phyloP scores from a whole-genome alignment of 2,797 vertebrate species.

The Geotrypetes seraphini region DNA sequence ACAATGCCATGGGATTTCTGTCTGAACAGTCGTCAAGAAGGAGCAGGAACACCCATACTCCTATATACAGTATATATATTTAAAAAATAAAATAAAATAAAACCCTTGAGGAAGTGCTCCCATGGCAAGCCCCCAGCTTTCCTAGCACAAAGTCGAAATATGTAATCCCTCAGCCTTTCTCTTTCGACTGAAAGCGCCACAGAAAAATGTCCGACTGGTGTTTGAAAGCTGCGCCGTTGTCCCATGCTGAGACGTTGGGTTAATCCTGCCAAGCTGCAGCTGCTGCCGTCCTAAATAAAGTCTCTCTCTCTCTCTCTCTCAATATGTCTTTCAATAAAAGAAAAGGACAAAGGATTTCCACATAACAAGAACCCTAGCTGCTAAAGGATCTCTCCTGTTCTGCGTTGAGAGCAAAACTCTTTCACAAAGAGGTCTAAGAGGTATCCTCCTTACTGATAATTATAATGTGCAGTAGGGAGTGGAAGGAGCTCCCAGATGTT shows the following conservation, averaged over 20 bases:
- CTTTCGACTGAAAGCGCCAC: not conserved
- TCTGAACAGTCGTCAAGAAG: rapidly evolving
- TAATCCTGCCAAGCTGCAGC: not conserved
- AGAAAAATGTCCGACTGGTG: not conserved
- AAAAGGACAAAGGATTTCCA: rapidly evolving
- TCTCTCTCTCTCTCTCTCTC: not conserved
- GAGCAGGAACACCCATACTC: constrained; percentile 3
- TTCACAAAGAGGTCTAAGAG: too few species aligned
- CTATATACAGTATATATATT: too few species aligned
- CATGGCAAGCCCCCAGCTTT: rapidly evolving
- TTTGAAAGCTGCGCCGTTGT: rapidly evolving
- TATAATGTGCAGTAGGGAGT: too few species aligned
- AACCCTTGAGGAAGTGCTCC: not conserved
- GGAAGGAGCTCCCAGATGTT: too few species aligned
- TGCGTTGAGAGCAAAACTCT: too few species aligned
- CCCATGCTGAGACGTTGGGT: not conserved
- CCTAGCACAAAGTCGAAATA: not conserved
- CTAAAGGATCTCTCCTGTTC: not conserved
- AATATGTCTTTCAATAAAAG: too few species aligned
- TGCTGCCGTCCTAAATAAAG: not conserved
- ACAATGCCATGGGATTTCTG: constrained; percentile 13
- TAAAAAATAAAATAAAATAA: too few species aligned
- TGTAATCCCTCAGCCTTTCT: not conserved
- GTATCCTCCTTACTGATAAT: too few species aligned
- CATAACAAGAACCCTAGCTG: not conserved